Evolutionary conservation across 92 coral and sea anemone genomes (phyloP), one percentile per base, ranked within the genome.

Genomic region (Galaxea fascicularis): DNA sequence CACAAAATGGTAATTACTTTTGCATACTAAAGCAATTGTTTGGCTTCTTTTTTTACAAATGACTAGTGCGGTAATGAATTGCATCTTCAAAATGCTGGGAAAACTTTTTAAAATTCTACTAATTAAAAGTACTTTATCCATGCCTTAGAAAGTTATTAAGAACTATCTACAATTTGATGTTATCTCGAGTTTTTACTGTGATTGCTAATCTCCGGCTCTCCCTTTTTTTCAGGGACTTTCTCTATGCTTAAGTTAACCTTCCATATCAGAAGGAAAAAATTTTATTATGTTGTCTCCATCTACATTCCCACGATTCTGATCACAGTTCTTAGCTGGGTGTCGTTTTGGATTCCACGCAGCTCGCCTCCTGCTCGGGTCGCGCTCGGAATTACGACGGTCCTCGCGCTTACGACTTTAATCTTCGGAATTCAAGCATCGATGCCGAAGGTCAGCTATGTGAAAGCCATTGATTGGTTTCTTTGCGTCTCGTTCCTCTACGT

Each of bases 281-380:
- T 94, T 73, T 89, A 94, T 86, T 94, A 94, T 31, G 98, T 94
- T 28, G 93, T 94, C 12, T 94, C 93, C 53, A 94, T 94, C n/a
- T 94, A 94, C 86, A 94, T 94, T 72, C 98, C 98, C 26, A 91
- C 95, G 54, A 91, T 94, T 27, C 93, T 94, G 10, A 94, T 92
- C 77, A 87, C 90, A 46, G 77, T 92, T 51, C 85, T 95, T 56
- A 92, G 95, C 69, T 95, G 98, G 98, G 98, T 95, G 15, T 95
- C 98, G 14, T 95, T 95, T 84, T 95, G 98, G 98, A 94, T 95
- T 45, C 98, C 97, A 59, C 93, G 98, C 65, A 90, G 92, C 60
- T 95, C 98, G 90, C 98, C 97, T 17, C 98, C 98, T 25, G 98
- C 98, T 77, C 98, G 98, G 75, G 98, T 95, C 27, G 98, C 95